Percentiles rank a stretch among this genome's conserved stretches.
phyloP scores from a whole-genome alignment of 2,797 vertebrate species.

The Neoniphon sammara region DNA sequence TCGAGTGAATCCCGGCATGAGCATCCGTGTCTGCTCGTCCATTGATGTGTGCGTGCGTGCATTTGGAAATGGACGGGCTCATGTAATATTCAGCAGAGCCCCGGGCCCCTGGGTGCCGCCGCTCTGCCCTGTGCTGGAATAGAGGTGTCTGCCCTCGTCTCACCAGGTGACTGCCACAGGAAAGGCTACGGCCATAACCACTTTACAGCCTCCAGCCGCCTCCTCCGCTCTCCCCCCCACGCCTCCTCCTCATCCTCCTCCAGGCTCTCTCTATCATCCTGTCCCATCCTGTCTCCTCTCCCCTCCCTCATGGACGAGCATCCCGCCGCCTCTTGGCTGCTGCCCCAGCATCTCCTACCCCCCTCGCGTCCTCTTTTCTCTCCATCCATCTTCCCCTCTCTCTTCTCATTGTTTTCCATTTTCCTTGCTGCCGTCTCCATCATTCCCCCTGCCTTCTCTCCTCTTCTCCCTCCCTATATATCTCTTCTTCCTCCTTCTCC shows the following conservation, averaged over 20 bases:
- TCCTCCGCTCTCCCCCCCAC: neutral
- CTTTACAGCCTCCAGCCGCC: constrained; percentile 32
- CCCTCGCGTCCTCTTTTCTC: neutral
- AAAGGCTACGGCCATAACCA: constrained; percentile 54
- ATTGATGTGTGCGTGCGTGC: constrained; percentile 15
- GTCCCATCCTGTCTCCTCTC: constrained; percentile 28
- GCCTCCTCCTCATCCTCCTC: constrained; percentile 22
- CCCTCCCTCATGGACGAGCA: constrained; percentile 16
- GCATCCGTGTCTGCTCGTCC: too few species aligned
- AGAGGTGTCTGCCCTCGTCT: constrained; percentile 71
- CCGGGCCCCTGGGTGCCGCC: constrained; percentile 49
- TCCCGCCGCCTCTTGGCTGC: constrained; percentile 25
- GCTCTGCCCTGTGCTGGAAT: constrained; percentile 55
- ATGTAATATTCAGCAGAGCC: constrained; percentile 77
- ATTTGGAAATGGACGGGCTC: constrained; percentile 66
- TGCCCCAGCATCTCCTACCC: neutral
- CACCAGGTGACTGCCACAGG: constrained; percentile 51
- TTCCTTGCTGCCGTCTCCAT: neutral
- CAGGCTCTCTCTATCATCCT: constrained; percentile 17
- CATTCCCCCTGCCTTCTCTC: constrained; percentile 3
- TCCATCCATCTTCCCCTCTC: constrained; percentile 9
- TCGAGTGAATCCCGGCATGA: neutral
- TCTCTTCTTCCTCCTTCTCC: constrained; percentile 5
- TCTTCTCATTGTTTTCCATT: constrained; percentile 1
- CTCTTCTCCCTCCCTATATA: neutral